phyloP scores from a whole-genome alignment of 2,888 invertebrate genomes.

The Platycheirus albimanus region DNA sequence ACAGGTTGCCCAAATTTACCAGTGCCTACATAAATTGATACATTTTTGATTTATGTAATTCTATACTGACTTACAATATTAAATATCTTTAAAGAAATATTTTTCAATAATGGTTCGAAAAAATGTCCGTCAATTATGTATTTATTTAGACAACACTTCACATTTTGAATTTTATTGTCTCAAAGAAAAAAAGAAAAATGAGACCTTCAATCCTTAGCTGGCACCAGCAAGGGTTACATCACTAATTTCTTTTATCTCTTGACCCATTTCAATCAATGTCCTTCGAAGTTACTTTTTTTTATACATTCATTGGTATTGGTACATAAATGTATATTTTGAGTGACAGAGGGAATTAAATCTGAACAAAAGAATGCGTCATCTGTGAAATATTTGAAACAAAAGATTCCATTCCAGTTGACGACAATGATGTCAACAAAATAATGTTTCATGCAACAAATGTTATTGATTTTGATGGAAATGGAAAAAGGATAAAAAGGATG shows the following conservation, averaged over 20 bases:
- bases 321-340: too few species aligned
- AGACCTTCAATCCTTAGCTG: not conserved
- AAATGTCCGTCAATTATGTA: constrained; percentile 13
- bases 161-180: constrained; percentile 19
- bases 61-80: too few species aligned
- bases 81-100: too few species aligned
- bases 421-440: constrained; percentile 33
- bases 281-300: constrained; percentile 14
- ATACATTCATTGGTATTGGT: too few species aligned
- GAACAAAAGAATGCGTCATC: constrained; percentile 1
- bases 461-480: constrained; percentile 7
- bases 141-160: constrained; percentile 6
- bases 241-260: constrained; percentile 28
- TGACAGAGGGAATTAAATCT: not conserved
- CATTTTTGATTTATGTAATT: too few species aligned
- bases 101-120: too few species aligned
- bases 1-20: too few species aligned
- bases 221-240: constrained; percentile 27
- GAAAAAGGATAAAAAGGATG: too few species aligned
- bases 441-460: constrained; percentile 24
- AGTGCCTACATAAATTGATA: too few species aligned
- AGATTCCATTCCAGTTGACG: constrained; percentile 8
- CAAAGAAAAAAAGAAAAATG: not conserved
- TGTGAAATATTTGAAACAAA: constrained; percentile 5
- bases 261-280: constrained; percentile 62